Evolutionary conservation across 2,797 vertebrate species (phyloP), one percentile per base, ranked within the genome.

Genomic region (Champsocephalus esox): DNA sequence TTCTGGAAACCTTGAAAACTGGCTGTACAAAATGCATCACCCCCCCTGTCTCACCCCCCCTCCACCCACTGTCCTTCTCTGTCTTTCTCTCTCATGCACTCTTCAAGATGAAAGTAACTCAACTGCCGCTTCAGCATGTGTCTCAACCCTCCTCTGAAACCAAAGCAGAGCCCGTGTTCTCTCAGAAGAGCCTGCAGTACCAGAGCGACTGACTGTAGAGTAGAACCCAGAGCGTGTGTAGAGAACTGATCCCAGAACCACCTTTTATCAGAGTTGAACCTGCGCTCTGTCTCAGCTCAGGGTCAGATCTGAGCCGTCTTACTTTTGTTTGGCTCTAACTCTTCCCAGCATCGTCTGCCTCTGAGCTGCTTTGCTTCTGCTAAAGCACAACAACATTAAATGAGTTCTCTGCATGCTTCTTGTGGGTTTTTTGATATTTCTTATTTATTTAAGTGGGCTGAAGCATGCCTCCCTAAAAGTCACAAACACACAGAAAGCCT

Each of bases 111-210:
- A 88, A 84, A 90, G 90, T 89, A 80, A 92, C 90, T 70, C 81
- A 85, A 89, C 89, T 87, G 88, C 92, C 63, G 90, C 93, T 94
- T 92, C 92, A 92, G 94, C 94, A 95, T 95, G 95, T 91, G 57
- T 89, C 75, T 93, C 83, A 80, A 80, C 80, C 88, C 81, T 83
- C 73, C 62, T 88, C 61, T 91, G 76, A 83, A 89, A 91, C n/a
- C 16, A 92, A 90, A 82, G 73, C 50, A 82, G 70, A 85, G 90
- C 88, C 84, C 84, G 84, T 88, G 66, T 86, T 87, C 61, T 84
- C 75, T 89, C 70, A 34, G 80, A 83, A 85, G 78, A 80, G 90
- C 91, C 90, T 93, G 92, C 89, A 87, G 90, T 90, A 92, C 87
- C 81, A 85, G 87, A 90, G 69, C 66, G 49, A 81, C 80, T 76